Evolutionary conservation across 2,888 invertebrate species (phyloP), one percentile per base, ranked within the genome.

Genomic region (Mimas tiliae): DNA sequence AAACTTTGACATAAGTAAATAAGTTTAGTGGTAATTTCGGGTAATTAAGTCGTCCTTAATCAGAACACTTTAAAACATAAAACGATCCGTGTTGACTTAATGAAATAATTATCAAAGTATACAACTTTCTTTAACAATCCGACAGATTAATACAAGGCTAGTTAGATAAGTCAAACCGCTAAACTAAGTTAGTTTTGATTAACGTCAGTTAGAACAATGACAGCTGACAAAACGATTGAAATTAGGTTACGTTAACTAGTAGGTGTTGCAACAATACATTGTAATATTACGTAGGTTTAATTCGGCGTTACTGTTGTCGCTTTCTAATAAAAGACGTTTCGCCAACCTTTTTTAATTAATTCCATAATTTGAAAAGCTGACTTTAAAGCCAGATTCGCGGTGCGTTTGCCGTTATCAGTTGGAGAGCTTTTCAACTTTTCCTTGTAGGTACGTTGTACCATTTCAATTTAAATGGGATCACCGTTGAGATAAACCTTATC

Each of bases 201-300:
- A 82, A 79, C 75, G 81, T 80, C 79, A 75, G 69, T 80, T 78
- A 70, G 73, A 79, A 83, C 81, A 84, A 82, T 77, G 86, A 88
- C 85, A 88, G 84, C 82, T 86, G 85, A 83, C 85, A 87, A 74
- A 75, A 74, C 77, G 80, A 74, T 76, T 72, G 73, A 76, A 78
- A 78, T 76, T 71, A 69, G 74, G 34, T 33, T 55, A n/a, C 19
- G 34, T 47, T 65, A 16, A 65, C 47, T 67, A 70, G 72, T 71
- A 65, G 48, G 70, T 75, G 67, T 67, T 48, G 66, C 55, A 74
- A 75, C 66, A 65, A 63, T 70, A 72, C 73, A 72, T 70, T 64
- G 48, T 65, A 14, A 67, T 68, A 68, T 65, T 19, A 64, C 62
- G 63, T 45, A 45, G 11, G 62, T 68, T 68, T 34, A 19, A 48